Conservation (phyloP, 1,140 invertebrate species). For the Drosophila serrata region DNA sequence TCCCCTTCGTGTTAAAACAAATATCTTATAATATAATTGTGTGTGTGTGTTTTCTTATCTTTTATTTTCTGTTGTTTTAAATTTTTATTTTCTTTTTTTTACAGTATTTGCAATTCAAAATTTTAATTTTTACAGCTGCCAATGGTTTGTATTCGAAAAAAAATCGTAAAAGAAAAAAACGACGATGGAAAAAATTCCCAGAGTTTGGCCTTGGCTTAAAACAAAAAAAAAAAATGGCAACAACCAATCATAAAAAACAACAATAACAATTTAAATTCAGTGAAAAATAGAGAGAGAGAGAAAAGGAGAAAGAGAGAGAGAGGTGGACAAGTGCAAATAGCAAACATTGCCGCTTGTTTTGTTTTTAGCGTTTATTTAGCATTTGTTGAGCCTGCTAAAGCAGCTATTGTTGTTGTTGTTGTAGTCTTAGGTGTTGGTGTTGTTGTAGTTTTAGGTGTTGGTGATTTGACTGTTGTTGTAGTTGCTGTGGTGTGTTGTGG, state of each 20-base stretch:
- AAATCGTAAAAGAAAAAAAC: slow-evolving; percentile 11
- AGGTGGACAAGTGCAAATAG: slow-evolving; percentile 25
- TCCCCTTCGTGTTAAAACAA: slow-evolving; percentile 42
- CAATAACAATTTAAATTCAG: slow-evolving; percentile 21
- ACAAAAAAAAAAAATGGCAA: slow-evolving; percentile 34
- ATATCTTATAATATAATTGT: slow-evolving; percentile 7
- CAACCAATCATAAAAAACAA: slow-evolving; percentile 7
- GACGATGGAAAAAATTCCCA: slow-evolving; percentile 35
- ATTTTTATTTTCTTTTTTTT: slow-evolving; percentile 9
- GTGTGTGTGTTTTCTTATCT: slow-evolving; percentile 25
- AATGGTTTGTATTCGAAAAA: not conserved
- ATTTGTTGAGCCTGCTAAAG: slow-evolving; percentile 44
- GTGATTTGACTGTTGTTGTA: not conserved
- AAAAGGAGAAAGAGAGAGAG: not conserved
- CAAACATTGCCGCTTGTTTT: slow-evolving; percentile 56
- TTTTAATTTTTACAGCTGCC: slow-evolving; percentile 29
- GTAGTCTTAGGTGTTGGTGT: not conserved
- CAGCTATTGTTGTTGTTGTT: not conserved
- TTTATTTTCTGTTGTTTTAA: not conserved
- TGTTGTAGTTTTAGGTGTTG: not conserved
- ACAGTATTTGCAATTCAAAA: slow-evolving; percentile 40
- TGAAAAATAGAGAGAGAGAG: slow-evolving; percentile 2
- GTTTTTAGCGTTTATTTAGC: slow-evolving; percentile 60
- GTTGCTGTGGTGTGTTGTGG: slow-evolving; percentile 4
- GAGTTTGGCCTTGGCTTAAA: slow-evolving; percentile 52